These are phyloP conservation scores for Elmis aenea DNA, from an alignment of 2,888 invertebrate species.

Conservation along the genomic window DNA sequence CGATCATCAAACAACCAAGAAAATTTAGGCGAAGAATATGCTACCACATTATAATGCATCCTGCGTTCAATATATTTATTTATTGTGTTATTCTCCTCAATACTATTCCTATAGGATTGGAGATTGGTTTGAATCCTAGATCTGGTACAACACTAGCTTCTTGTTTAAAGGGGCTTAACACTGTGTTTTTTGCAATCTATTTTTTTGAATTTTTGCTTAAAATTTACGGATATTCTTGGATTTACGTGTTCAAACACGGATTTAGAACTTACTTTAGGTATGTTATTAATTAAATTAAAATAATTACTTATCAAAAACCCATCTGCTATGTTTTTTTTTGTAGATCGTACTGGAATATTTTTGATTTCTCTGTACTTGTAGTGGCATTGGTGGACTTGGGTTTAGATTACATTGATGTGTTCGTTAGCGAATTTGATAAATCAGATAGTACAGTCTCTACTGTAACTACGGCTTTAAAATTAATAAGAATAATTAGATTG, in stretches of 20 bases:
- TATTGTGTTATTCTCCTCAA: conserved; percentile 44
- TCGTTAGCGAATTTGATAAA: conserved; percentile 4
- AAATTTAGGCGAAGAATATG: conserved; percentile 43
- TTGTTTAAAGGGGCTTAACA: conserved; percentile 2
- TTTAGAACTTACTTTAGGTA: conserved; percentile 43
- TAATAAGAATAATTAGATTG: conserved; percentile 45
- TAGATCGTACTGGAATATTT: conserved; percentile 53
- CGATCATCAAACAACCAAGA: conserved; percentile 34
- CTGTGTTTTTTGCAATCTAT: conserved; percentile 14
- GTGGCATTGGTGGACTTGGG: conserved; percentile 42
- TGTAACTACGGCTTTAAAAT: conserved; percentile 4
- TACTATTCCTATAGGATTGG: conserved; percentile 19
- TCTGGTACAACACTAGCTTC: not conserved
- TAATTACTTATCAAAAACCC: not conserved
- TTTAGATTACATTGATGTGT: conserved; percentile 5
- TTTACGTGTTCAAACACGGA: conserved; percentile 48
- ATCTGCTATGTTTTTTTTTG: not conserved
- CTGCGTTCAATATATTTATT: conserved; percentile 17
- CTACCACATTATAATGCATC: conserved; percentile 41
- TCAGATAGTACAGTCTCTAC: not conserved
- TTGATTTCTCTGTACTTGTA: conserved; percentile 53
- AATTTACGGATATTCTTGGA: conserved; percentile 41
- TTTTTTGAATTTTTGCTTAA: conserved; percentile 25
- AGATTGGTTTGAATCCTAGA: conserved; percentile 3
- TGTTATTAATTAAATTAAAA: conserved; percentile 41